Base-by-base conservation (phyloP, 37 sponge, comb jelly and placozoan species). In the Chondrosia reniformis region DNA sequence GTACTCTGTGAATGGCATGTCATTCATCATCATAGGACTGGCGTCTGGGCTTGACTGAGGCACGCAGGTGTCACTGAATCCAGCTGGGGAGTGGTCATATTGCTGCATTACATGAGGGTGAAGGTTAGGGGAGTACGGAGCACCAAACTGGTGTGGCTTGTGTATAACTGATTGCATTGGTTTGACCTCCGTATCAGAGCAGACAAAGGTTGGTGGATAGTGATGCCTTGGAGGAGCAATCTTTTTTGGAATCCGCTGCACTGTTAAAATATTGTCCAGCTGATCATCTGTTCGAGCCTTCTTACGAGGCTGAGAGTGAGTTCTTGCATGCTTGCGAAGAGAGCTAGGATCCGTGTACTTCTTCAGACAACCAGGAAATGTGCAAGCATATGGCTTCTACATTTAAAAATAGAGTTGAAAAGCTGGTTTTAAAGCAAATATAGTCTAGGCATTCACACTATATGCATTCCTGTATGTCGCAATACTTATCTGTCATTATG, bases 331-430 rank as follows among this genome's bases (percentile, higher is more conserved):
- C 69, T 96, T 96, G 32, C 97, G 81, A 28, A 96, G 84, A 19
- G 97, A 96, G 55, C 93, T 92, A 0, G 97, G 97, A 66, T 96
- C 97, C 30, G 97, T 96, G 90, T 96, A 96, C 21, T 89, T 75
- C 73, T 96, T 96, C 28, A 76, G 55, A 78, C 97, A 96, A n/a
- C 88, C 93, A 25, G 91, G 91, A 75, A 82, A 69, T 19, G 78
- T 79, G 38, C 97, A 96, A 13, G 88, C 93, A 71, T 96, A 96
- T 0, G 97, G 97, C 77, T 92, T 96, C 97, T 96, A 73, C 31
- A 76, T 33, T 22, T 7, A 7, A 52, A 9, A 69, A 28, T 24
- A 15, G n/a, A 67, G 10, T 33, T 8, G 21, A 36, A 33, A 2
- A 32, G 40, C 15, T 79, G 33, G 49, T 46, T 33, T 12, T 67